Evolutionary conservation across 2,888 invertebrate species (phyloP).

Genomic region (Tipula helvola): DNA sequence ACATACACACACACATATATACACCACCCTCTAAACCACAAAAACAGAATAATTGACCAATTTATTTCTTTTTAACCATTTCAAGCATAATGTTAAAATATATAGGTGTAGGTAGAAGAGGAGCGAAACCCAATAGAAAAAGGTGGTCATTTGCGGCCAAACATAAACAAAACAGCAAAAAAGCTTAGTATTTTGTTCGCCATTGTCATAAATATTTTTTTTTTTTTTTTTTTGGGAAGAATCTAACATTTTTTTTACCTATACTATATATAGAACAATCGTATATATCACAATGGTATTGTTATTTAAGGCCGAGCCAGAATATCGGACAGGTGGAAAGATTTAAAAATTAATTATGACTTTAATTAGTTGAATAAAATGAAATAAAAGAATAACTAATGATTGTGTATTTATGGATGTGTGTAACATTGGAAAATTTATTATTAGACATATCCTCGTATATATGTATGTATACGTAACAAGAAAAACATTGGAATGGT

Average conservation of each 20-base stretch:
- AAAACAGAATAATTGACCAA: background rate
- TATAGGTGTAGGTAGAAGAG: background rate
- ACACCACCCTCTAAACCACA: background rate
- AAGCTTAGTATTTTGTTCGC: background rate
- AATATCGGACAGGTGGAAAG: background rate
- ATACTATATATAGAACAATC: background rate
- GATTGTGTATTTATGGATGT: background rate
- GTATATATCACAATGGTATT: background rate
- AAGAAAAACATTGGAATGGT: background rate
- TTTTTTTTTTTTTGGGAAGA: too few species aligned
- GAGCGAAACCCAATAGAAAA: background rate
- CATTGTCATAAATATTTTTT: background rate
- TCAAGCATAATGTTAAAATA: background rate
- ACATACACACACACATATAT: background rate
- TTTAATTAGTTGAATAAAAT: conserved; percentile 4
- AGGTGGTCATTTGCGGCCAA: background rate
- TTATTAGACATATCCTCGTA: background rate
- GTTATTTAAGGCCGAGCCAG: background rate
- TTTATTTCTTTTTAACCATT: background rate
- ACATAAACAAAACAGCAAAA: background rate
- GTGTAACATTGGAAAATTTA: background rate
- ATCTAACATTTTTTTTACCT: too few species aligned
- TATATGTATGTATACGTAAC: background rate
- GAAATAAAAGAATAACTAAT: background rate
- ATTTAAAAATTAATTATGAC: conserved; percentile 4